Evolutionary conservation across 1,140 invertebrate genomes (phyloP).

Genomic region (Arion vulgaris): DNA sequence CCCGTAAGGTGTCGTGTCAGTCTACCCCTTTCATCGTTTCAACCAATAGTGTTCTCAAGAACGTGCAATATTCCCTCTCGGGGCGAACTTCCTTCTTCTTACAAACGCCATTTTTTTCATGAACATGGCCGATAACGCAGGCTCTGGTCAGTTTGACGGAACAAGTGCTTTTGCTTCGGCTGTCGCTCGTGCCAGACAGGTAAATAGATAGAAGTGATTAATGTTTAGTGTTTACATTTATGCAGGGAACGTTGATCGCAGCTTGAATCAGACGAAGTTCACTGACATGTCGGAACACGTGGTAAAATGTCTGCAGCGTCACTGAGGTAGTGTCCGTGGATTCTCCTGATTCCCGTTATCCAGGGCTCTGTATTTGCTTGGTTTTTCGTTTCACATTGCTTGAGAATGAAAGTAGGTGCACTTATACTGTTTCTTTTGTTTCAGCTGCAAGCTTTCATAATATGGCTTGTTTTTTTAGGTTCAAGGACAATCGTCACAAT

Average conservation of each 20-base stretch:
- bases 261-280: background rate
- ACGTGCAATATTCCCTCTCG: conserved; percentile 6
- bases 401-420: background rate
- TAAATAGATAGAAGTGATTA: conserved; percentile 26
- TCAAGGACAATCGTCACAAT: background rate
- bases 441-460: no score
- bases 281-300: conserved; percentile 11
- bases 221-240: background rate
- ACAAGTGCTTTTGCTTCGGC: conserved; percentile 69
- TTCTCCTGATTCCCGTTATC: no score
- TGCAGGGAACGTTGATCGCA: background rate
- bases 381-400: background rate
- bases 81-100: conserved; percentile 34
- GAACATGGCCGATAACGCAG: conserved; percentile 56
- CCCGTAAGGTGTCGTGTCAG: background rate
- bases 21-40: background rate
- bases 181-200: conserved; percentile 69
- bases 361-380: conserved; percentile 12
- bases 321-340: no score
- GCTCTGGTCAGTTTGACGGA: conserved; percentile 52
- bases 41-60: background rate
- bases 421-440: background rate
- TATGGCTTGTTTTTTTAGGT: background rate
- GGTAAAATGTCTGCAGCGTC: background rate
- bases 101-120: conserved; percentile 52